Evolutionary conservation across 2,888 invertebrate genomes (phyloP).

Genomic region (Plebejus anna): DNA sequence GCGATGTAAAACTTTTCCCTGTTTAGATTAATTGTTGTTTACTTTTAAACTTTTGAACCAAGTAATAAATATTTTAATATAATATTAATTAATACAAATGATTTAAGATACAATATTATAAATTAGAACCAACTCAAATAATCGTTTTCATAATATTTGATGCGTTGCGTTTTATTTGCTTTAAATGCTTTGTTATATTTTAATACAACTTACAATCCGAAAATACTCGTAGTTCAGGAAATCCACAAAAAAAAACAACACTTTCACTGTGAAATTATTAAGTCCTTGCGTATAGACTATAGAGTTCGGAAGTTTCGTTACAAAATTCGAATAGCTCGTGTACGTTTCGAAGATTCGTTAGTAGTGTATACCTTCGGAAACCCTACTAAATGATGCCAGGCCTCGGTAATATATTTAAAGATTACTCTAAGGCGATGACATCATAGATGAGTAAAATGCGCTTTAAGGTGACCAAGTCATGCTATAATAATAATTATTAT

Average conservation of each 20-base stretch:
- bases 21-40: too few relatives aligned
- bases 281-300: constrained; percentile 33
- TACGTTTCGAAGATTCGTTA: constrained; percentile 38
- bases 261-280: constrained; percentile 8
- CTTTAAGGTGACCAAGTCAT: constrained; percentile 33
- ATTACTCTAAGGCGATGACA: constrained; percentile 62
- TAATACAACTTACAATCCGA: background rate
- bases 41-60: too few relatives aligned
- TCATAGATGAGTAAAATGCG: constrained; percentile 56
- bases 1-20: too few relatives aligned
- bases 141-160: background rate
- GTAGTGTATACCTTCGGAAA: constrained; percentile 51
- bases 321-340: constrained; percentile 9
- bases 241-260: background rate
- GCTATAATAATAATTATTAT: constrained; percentile 1
- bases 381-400: constrained; percentile 63
- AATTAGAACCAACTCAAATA: background rate
- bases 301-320: constrained; percentile 39
- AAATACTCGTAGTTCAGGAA: background rate
- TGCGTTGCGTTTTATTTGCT: too few relatives aligned
- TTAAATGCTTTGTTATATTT: too few relatives aligned
- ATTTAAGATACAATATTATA: background rate
- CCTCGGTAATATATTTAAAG: constrained; percentile 62
- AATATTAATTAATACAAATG: too few relatives aligned
- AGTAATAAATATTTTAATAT: too few relatives aligned